These are phyloP conservation scores for Brachionus paranguensis DNA, from an alignment of 1,140 invertebrate genomes.

Conservation along the genomic window DNA sequence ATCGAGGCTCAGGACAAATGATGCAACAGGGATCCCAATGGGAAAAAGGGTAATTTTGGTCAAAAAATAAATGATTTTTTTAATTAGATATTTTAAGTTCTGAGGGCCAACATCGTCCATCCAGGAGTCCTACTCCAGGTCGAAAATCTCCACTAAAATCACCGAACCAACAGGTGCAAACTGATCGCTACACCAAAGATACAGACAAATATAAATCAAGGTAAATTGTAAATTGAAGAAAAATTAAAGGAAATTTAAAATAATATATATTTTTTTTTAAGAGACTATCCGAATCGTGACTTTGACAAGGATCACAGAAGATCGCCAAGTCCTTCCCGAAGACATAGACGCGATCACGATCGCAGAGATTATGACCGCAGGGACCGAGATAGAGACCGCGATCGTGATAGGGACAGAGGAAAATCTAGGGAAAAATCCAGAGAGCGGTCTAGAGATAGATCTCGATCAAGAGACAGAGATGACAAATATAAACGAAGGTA, in stretches of 20 bases:
- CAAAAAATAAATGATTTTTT: background rate
- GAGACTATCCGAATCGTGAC: background rate
- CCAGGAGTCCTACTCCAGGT: background rate
- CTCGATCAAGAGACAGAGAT: slow-evolving; percentile 20
- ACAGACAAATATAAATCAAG: background rate
- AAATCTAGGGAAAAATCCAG: background rate
- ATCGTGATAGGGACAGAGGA: background rate
- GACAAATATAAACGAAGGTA: slow-evolving; percentile 33
- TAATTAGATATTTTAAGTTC: background rate
- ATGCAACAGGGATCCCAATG: background rate
- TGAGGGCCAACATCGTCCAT: background rate
- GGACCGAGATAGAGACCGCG: background rate
- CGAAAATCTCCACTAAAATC: slow-evolving; percentile 10
- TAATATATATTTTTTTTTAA: background rate
- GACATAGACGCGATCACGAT: slow-evolving; percentile 25
- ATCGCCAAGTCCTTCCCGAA: background rate
- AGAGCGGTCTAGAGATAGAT: slow-evolving; percentile 19
- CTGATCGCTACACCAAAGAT: background rate
- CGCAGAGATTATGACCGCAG: background rate
- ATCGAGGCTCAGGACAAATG: slow-evolving; percentile 1
- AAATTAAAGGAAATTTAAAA: background rate
- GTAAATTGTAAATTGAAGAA: background rate
- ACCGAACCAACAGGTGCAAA: background rate
- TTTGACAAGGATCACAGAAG: slow-evolving; percentile 18
- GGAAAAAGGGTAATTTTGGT: background rate